phyloP scores from a whole-genome alignment of 2,888 invertebrate genomes.

The Bimastos eiseni region DNA sequence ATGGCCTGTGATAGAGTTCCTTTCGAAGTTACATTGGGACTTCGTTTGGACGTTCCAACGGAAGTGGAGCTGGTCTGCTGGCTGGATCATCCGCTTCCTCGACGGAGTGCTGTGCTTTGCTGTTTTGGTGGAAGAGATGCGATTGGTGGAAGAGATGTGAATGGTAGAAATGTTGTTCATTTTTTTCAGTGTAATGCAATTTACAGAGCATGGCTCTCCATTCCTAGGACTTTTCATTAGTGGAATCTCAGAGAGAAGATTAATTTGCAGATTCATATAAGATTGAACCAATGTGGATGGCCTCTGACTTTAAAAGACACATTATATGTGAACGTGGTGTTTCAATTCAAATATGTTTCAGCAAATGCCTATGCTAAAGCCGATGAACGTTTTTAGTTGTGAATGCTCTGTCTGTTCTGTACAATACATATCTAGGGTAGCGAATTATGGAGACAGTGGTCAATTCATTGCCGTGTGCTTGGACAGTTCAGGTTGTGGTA shows the following conservation, averaged over 20 bases:
- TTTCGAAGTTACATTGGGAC: not conserved
- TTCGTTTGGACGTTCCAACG: not conserved
- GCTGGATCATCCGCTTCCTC: not conserved
- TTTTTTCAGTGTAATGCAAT: not conserved
- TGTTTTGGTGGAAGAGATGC: conserved; percentile 7
- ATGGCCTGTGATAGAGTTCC: not conserved
- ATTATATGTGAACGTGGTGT: no score
- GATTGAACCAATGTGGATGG: no score
- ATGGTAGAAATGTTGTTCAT: not conserved
- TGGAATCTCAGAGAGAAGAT: not conserved
- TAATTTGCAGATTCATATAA: not conserved
- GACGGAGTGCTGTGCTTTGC: not conserved
- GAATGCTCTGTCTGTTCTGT: no score
- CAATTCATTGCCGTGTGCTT: no score
- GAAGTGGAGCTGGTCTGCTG: not conserved
- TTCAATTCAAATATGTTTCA: no score
- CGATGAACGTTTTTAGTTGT: no score
- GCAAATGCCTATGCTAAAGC: no score
- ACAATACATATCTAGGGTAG: no score
- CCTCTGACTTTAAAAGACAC: no score
- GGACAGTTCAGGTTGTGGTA: no score
- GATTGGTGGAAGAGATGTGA: no score
- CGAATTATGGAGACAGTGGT: no score
- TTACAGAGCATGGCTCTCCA: not conserved
- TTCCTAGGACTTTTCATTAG: not conserved